A percentile compares a stretch with the other conserved stretches of the same genome.
phyloP scores from a whole-genome alignment of 2,113 vertebrate species.

The Mormyrus iriodes region DNA sequence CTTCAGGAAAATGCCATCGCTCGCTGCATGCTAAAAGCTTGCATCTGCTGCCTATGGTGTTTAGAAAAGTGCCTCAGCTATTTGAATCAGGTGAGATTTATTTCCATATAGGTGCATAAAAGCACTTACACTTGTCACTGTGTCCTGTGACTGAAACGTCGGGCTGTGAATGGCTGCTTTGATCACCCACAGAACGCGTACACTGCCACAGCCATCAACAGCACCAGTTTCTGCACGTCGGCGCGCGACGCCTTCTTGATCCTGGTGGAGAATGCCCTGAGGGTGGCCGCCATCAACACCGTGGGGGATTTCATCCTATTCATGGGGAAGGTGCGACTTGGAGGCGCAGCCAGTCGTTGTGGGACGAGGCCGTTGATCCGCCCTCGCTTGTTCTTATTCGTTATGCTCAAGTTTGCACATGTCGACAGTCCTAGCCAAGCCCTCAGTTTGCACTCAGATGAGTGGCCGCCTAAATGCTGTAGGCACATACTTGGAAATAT shows the following conservation, averaged over 20 bases:
- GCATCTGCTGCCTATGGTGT: constrained; percentile 98
- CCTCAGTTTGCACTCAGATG: background rate
- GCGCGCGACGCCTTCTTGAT: constrained; percentile 89
- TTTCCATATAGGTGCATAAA: background rate
- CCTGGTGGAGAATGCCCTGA: constrained; percentile 87
- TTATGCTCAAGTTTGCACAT: background rate
- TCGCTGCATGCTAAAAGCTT: constrained; percentile 90
- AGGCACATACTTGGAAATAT: background rate
- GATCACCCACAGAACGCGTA: constrained; percentile 77
- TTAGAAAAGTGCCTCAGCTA: constrained; percentile 93
- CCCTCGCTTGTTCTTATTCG: background rate
- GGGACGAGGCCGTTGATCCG: background rate
- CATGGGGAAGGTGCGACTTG: constrained; percentile 80
- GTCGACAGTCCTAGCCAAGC: background rate
- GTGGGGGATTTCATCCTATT: constrained; percentile 97
- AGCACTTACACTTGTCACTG: background rate
- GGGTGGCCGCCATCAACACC: constrained; percentile 90
- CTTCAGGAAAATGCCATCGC: constrained; percentile 87
- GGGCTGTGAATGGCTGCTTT: background rate
- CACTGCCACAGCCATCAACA: constrained; percentile 95
- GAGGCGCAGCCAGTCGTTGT: background rate
- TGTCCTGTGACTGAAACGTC: background rate
- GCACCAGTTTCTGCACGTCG: constrained; percentile 95
- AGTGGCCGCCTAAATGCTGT: background rate
- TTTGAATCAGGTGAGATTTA: constrained; percentile 80